These are phyloP conservation scores for Drosophila mojavensis DNA, from an alignment of 1,140 invertebrate genomes.

Conservation along the genomic window DNA sequence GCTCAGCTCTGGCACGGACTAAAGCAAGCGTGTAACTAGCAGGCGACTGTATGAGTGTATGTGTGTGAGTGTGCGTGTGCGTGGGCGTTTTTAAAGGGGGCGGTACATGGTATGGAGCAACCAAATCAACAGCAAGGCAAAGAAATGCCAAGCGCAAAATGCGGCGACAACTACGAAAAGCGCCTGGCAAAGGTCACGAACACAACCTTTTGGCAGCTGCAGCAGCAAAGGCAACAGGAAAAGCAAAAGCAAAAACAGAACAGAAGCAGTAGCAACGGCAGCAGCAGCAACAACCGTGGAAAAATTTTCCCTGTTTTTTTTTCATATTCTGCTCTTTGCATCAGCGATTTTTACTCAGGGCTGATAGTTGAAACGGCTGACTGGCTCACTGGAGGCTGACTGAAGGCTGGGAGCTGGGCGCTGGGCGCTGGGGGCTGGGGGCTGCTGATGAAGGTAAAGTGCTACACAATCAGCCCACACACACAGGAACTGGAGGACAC, in stretches of 20 bases:
- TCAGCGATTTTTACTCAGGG: constrained; percentile 78
- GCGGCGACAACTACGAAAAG: constrained; percentile 70
- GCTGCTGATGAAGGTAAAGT: constrained; percentile 38
- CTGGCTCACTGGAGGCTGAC: constrained; percentile 34
- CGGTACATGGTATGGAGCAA: constrained; percentile 26
- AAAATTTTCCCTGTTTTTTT: constrained; percentile 53
- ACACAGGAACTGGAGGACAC: constrained; percentile 27
- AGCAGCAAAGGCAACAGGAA: constrained; percentile 2
- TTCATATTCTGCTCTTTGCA: constrained; percentile 44
- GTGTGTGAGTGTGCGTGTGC: constrained; percentile 31
- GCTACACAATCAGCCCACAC: background rate
- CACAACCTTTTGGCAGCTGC: constrained; percentile 77
- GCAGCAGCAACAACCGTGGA: constrained; percentile 32
- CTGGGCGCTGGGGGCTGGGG: background rate
- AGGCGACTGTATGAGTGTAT: constrained; percentile 21
- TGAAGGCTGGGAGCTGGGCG: background rate
- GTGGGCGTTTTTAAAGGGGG: constrained; percentile 29
- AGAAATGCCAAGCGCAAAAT: constrained; percentile 67
- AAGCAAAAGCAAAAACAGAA: background rate
- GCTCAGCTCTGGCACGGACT: constrained; percentile 57
- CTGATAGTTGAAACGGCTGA: constrained; percentile 68
- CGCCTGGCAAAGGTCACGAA: constrained; percentile 77
- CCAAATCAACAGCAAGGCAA: constrained; percentile 70
- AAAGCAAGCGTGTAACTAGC: constrained; percentile 55
- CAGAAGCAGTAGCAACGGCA: constrained; percentile 18